A percentile compares a stretch with the other conserved stretches of the same genome.
Conservation (phyloP, 2,797 vertebrate genomes). For the Cossypha polioptera region DNA sequence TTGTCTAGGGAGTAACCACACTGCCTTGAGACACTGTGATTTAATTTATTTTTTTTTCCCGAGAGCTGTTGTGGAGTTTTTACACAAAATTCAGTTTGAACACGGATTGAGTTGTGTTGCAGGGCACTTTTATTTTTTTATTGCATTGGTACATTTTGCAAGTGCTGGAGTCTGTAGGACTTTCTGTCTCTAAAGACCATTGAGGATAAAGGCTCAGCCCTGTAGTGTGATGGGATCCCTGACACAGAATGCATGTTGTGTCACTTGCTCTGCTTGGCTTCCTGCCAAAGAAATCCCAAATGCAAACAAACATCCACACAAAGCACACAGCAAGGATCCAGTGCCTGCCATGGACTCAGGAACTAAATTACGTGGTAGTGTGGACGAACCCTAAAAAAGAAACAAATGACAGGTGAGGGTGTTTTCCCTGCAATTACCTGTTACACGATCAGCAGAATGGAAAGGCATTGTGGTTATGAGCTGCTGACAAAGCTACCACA, state of each 20-base stretch:
- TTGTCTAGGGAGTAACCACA: not conserved
- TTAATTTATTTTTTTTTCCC: not conserved
- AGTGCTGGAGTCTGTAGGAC: not conserved
- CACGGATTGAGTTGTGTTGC: not conserved
- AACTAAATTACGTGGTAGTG: not conserved
- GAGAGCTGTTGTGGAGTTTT: accelerated
- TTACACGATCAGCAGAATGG: not conserved
- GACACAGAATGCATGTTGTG: not conserved
- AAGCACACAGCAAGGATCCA: not conserved
- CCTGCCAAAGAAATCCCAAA: not conserved
- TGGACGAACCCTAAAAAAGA: not conserved
- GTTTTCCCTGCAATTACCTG: not conserved
- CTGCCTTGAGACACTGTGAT: not conserved
- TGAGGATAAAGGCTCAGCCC: not conserved
- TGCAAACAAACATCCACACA: not conserved
- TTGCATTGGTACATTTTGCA: not conserved
- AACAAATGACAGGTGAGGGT: not conserved
- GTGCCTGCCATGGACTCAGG: not conserved
- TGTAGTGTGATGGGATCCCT: not conserved
- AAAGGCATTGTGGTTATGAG: not conserved
- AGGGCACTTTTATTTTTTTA: not conserved
- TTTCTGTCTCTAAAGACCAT: not conserved
- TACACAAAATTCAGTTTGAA: not conserved
- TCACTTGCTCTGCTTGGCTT: not conserved
- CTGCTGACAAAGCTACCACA: not conserved